phyloP scores from a whole-genome alignment of 2,888 invertebrate genomes.

The Parascotia fuliginaria region DNA sequence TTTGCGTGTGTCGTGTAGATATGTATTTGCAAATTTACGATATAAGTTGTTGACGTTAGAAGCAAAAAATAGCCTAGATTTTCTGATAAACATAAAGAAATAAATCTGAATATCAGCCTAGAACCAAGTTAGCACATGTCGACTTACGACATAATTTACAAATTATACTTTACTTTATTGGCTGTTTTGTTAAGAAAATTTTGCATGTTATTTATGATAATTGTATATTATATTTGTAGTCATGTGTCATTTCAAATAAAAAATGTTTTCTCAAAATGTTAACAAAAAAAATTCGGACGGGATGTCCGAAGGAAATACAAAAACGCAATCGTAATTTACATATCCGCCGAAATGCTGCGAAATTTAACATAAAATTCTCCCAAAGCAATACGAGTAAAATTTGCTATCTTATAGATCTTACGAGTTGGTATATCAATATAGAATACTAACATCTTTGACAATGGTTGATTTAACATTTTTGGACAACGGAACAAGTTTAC shows the following conservation, averaged over 20 bases:
- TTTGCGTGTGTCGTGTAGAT: too few species aligned
- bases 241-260: background rate
- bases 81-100: too few species aligned
- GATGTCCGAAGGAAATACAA: constrained; percentile 22
- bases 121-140: too few species aligned
- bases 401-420: constrained; percentile 50
- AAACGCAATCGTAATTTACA: constrained; percentile 36
- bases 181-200: too few species aligned
- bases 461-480: constrained; percentile 57
- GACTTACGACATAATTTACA: too few species aligned
- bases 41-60: too few species aligned
- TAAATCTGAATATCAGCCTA: too few species aligned
- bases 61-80: too few species aligned
- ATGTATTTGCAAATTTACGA: too few species aligned
- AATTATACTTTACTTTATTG: too few species aligned
- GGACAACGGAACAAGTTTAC: constrained; percentile 52
- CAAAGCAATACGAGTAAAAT: constrained; percentile 10
- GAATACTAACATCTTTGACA: constrained; percentile 67
- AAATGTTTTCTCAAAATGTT: background rate
- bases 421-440: constrained; percentile 47
- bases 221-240: too few species aligned
- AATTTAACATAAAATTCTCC: constrained; percentile 16
- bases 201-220: too few species aligned
- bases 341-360: constrained; percentile 50
- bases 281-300: background rate